phyloP scores from a whole-genome alignment of 2,888 invertebrate species.

The Ochropleura plecta region DNA sequence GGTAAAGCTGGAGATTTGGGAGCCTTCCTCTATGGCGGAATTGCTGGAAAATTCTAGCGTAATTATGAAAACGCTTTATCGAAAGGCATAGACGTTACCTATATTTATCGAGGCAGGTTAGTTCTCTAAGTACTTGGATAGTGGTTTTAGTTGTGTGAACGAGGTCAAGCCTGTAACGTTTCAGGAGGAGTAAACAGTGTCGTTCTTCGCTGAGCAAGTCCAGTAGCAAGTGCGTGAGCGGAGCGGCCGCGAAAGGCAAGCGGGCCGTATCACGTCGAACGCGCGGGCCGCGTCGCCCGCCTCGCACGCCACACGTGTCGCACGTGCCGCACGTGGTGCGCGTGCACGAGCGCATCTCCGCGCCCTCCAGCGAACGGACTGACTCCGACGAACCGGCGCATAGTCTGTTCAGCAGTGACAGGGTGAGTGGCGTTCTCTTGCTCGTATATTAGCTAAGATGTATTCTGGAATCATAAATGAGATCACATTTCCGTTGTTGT shows the following conservation, averaged over 20 bases:
- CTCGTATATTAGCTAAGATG: neutral
- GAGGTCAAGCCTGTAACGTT: slow-evolving; percentile 28
- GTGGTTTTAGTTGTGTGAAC: neutral
- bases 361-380: slow-evolving; percentile 85
- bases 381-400: slow-evolving; percentile 85
- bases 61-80: slow-evolving; percentile 29
- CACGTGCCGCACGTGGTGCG: slow-evolving; percentile 28
- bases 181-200: slow-evolving; percentile 81
- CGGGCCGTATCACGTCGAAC: slow-evolving; percentile 70
- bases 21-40: slow-evolving; percentile 28
- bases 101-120: slow-evolving; percentile 51
- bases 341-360: slow-evolving; percentile 74
- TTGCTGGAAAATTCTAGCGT: slow-evolving; percentile 32
- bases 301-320: slow-evolving; percentile 67
- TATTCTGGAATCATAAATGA: neutral
- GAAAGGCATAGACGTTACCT: slow-evolving; percentile 43
- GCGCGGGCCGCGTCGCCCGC: slow-evolving; percentile 65
- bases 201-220: slow-evolving; percentile 75
- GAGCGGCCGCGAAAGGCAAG: slow-evolving; percentile 69
- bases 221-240: slow-evolving; percentile 65
- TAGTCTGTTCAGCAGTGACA: slow-evolving; percentile 75
- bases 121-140: slow-evolving; percentile 39
- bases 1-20: slow-evolving; percentile 23
- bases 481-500: neutral
- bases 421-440: slow-evolving; percentile 63